phyloP scores from a whole-genome alignment of 2,888 invertebrate species.

The Caenorhabditis sinica region DNA sequence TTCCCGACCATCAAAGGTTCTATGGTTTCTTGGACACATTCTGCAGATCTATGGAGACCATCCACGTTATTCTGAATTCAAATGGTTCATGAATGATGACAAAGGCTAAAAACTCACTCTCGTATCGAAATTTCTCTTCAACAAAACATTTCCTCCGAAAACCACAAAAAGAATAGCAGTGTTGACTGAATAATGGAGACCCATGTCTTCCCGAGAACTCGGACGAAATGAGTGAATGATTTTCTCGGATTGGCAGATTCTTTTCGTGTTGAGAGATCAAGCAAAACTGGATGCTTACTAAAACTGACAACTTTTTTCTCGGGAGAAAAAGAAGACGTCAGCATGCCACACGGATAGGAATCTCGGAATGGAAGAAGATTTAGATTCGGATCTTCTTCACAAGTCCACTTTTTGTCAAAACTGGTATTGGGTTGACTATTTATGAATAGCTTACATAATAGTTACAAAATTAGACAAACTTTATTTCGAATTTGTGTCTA shows the following conservation, averaged over 20 bases:
- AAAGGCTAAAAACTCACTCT: slow-evolving; percentile 32
- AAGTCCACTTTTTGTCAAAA: slow-evolving; percentile 22
- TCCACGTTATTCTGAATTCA: slow-evolving; percentile 47
- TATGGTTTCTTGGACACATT: slow-evolving; percentile 55
- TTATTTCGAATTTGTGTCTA: not conserved
- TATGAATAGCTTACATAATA: not conserved
- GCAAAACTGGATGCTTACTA: slow-evolving; percentile 4
- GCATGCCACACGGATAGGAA: slow-evolving; percentile 31
- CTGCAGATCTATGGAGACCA: slow-evolving; percentile 46
- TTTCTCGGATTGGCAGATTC: slow-evolving; percentile 20
- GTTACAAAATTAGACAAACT: not conserved
- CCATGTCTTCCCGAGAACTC: slow-evolving; percentile 28
- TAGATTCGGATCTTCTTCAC: slow-evolving; percentile 52
- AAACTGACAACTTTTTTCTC: not conserved
- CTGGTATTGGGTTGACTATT: slow-evolving; percentile 7
- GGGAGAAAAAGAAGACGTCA: slow-evolving; percentile 7
- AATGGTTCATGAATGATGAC: not conserved
- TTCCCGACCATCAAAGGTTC: slow-evolving; percentile 43
- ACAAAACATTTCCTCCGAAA: slow-evolving; percentile 40
- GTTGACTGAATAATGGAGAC: slow-evolving; percentile 19
- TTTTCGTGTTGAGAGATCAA: not conserved
- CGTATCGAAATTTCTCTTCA: slow-evolving; percentile 47
- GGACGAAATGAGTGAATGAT: slow-evolving; percentile 4
- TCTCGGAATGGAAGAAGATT: slow-evolving; percentile 7
- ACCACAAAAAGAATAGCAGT: slow-evolving; percentile 42